Percentiles rank a stretch among this genome's conserved stretches.
Evolutionary conservation across 2,888 invertebrate species (phyloP).

Genomic region (Sesia apiformis): DNA sequence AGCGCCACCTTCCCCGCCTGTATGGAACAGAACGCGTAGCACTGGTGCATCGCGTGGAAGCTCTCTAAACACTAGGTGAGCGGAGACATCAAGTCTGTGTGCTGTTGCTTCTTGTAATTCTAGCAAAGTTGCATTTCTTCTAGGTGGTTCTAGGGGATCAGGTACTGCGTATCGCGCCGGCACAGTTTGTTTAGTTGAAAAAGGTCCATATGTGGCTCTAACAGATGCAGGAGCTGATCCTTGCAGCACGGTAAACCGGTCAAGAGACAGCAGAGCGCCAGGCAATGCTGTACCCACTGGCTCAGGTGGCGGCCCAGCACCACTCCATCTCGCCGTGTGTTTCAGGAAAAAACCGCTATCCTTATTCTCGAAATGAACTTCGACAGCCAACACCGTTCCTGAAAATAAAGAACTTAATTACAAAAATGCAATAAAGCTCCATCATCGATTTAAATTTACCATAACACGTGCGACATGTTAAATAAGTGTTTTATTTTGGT

Average conservation of each 20-base stretch:
- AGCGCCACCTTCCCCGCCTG: constrained; percentile 89
- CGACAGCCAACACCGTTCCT: constrained; percentile 83
- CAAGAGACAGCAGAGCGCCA: constrained; percentile 85
- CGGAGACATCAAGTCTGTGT: constrained; percentile 91
- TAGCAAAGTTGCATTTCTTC: constrained; percentile 73
- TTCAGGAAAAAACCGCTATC: constrained; percentile 93
- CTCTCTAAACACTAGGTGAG: constrained; percentile 91
- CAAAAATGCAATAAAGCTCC: constrained; percentile 19
- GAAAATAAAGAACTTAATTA: constrained; percentile 44
- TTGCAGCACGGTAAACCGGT: constrained; percentile 93
- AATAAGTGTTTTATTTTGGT: constrained; percentile 48
- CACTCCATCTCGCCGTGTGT: constrained; percentile 84
- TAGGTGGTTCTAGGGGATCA: constrained; percentile 82
- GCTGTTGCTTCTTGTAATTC: constrained; percentile 78
- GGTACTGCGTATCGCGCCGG: constrained; percentile 92
- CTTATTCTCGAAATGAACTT: constrained; percentile 93
- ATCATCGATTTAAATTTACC: background rate
- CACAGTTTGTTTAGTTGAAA: constrained; percentile 95
- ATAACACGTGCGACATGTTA: constrained; percentile 43
- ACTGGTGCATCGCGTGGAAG: constrained; percentile 93
- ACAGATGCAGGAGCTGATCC: constrained; percentile 93
- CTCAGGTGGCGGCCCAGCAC: constrained; percentile 62
- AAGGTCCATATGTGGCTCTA: constrained; percentile 94
- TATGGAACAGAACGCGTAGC: constrained; percentile 93
- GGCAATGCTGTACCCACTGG: constrained; percentile 66